These are phyloP conservation scores for Grallaria varia DNA, from an alignment of 2,113 vertebrate genomes.

Conservation along the genomic window DNA sequence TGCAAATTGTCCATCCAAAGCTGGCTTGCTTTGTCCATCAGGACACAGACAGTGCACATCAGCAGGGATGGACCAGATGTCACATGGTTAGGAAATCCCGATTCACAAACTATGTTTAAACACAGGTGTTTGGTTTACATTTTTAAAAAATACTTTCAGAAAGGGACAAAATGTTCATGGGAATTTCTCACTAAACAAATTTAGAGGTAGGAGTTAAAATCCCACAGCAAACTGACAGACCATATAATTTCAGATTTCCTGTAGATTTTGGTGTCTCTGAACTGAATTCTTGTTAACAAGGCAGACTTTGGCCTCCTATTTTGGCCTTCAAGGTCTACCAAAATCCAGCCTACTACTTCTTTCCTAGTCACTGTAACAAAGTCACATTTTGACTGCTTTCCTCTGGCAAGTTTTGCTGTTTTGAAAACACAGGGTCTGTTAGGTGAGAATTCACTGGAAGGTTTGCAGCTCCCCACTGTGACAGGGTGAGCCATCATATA, in stretches of 20 bases:
- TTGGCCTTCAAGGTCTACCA: not conserved
- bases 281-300: not conserved
- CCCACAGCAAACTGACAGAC: not conserved
- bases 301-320: not conserved
- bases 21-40: not conserved
- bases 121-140: not conserved
- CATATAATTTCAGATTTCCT: not conserved
- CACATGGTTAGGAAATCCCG: not conserved
- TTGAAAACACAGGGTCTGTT: not conserved
- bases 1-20: not conserved
- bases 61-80: not conserved
- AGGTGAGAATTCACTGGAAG: not conserved
- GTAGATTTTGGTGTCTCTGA: not conserved
- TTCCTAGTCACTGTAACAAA: not conserved
- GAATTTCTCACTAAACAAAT: not conserved
- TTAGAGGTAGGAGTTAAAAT: not conserved
- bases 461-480: not conserved
- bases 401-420: not conserved
- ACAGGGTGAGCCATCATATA: not conserved
- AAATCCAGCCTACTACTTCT: not conserved
- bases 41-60: not conserved
- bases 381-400: not conserved
- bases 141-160: not conserved
- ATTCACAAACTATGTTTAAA: not conserved
- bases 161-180: not conserved